These are phyloP conservation scores for Mirounga angustirostris DNA, from an alignment of 2,113 vertebrate species.

Conservation along the genomic window DNA sequence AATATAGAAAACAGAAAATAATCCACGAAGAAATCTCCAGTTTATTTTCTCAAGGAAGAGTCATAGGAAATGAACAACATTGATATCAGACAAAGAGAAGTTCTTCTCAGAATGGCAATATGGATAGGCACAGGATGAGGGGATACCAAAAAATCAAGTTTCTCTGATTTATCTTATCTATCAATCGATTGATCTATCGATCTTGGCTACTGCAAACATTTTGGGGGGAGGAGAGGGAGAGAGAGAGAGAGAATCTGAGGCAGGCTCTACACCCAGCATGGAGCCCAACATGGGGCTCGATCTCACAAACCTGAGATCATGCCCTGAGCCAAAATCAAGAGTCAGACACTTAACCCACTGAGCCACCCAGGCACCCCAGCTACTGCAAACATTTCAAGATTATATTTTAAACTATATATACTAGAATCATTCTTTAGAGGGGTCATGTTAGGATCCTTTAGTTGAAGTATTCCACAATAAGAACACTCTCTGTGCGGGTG, in stretches of 20 bases:
- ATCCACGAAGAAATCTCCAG: not conserved
- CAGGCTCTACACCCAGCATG: not conserved
- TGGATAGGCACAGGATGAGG: not conserved
- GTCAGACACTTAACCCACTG: not conserved
- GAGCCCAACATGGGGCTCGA: not conserved
- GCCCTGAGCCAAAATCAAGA: not conserved
- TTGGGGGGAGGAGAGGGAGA: not conserved
- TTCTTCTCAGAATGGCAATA: not conserved
- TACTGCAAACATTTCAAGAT: not conserved
- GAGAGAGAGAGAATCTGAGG: not conserved
- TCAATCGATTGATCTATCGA: not conserved
- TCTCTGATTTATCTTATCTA: constrained; percentile 26
- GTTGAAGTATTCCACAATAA: not conserved
- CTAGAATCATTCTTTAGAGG: not conserved
- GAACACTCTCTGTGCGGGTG: not conserved
- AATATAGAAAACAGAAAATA: constrained; percentile 33
- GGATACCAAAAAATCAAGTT: not conserved
- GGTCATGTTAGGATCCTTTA: not conserved
- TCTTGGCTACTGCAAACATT: not conserved
- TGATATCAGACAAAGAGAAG: constrained; percentile 9
- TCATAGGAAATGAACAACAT: not conserved
- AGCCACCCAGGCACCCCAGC: not conserved
- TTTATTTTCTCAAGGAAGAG: constrained; percentile 20
- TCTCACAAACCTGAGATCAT: not conserved
- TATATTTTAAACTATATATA: constrained; percentile 27